These are phyloP conservation scores for Ephialtes manifestator DNA, from an alignment of 2,888 invertebrate species.

Conservation along the genomic window DNA sequence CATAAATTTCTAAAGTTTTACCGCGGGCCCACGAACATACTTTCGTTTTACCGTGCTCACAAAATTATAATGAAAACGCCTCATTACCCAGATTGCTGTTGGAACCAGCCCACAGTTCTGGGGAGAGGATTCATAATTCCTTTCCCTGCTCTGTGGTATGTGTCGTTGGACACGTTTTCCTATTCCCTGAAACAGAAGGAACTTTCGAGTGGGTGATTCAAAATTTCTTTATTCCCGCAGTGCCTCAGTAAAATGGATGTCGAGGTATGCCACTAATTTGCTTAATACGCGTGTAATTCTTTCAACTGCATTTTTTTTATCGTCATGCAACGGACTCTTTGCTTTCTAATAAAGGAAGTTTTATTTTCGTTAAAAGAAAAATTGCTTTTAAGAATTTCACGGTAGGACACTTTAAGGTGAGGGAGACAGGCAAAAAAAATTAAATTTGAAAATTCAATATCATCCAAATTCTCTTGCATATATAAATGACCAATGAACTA, in stretches of 20 bases:
- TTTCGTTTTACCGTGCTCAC: constrained; percentile 26
- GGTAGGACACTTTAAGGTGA: too few species aligned
- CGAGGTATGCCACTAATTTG: neutral
- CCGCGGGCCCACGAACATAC: neutral
- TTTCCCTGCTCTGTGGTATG: neutral
- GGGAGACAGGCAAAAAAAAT: too few species aligned
- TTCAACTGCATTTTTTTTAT: neutral
- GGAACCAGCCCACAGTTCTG: neutral
- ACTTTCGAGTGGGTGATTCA: neutral
- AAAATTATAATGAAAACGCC: constrained; percentile 43
- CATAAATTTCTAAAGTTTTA: constrained; percentile 42
- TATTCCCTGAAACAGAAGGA: neutral
- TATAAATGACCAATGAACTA: too few species aligned
- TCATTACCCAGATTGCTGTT: constrained; percentile 45
- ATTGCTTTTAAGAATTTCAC: too few species aligned
- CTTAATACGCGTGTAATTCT: neutral
- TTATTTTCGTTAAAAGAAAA: too few species aligned
- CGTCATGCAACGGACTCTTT: neutral
- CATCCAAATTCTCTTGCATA: too few species aligned
- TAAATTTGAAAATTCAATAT: too few species aligned
- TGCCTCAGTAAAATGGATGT: neutral
- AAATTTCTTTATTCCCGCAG: neutral
- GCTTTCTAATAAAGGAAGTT: neutral
- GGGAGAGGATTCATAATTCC: constrained; percentile 18
- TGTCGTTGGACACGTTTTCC: constrained; percentile 25